Conservation (phyloP, 2,888 invertebrate species). For the Ceriagrion tenellum region DNA sequence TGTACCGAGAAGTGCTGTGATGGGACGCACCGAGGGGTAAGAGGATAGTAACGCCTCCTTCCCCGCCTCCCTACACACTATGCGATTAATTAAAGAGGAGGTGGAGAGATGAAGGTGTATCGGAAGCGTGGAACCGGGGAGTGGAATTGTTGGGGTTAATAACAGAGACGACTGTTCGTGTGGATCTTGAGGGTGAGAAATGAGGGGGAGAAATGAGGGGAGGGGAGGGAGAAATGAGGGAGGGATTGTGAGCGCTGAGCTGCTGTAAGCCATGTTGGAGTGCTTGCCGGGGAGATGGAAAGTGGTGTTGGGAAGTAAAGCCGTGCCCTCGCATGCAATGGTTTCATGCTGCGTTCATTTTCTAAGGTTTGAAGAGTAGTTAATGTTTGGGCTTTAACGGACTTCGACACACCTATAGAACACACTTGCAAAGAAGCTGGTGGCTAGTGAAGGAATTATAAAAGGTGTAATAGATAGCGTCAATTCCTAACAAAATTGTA, state of each 20-base stretch:
- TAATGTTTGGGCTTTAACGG: too few species aligned
- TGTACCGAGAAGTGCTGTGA: background rate
- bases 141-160: background rate
- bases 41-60: background rate
- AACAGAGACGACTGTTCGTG: background rate
- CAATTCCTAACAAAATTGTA: too few species aligned
- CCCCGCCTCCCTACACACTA: background rate
- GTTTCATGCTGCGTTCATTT: too few species aligned
- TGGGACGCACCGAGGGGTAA: background rate
- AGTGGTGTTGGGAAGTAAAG: background rate
- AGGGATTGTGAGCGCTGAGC: background rate
- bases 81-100: background rate
- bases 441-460: too few species aligned
- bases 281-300: background rate
- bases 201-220: background rate
- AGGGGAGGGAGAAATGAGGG: background rate
- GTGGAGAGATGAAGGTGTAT: background rate
- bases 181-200: background rate
- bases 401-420: too few species aligned
- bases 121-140: background rate
- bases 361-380: too few species aligned
- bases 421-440: too few species aligned
- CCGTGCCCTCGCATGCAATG: background rate
- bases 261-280: background rate
- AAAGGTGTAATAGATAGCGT: too few species aligned